Percentiles rank a stretch among this genome's conserved stretches.
phyloP scores from a whole-genome alignment of 2,113 vertebrate species.

The Columba livia region DNA sequence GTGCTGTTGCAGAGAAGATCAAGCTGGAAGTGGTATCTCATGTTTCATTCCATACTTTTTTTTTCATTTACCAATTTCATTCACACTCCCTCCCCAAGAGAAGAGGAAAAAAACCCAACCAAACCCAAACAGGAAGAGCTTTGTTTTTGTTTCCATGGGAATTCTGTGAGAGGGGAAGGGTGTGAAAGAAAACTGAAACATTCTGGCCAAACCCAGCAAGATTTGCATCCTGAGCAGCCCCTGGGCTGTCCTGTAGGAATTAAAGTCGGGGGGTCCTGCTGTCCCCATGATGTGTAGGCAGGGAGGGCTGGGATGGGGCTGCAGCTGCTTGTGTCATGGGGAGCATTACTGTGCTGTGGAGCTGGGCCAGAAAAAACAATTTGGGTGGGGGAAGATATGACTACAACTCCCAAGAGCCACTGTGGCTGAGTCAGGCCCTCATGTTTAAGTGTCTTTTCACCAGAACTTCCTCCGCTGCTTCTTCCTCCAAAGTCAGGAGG shows the following conservation, averaged over 20 bases:
- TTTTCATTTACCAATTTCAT: not conserved
- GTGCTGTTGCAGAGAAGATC: not conserved
- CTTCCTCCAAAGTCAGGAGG: not conserved
- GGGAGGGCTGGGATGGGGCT: not conserved
- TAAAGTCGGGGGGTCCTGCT: accelerated
- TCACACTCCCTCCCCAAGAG: not conserved
- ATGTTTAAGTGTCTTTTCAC: not conserved
- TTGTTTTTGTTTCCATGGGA: conserved; percentile 66
- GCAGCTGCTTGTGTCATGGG: not conserved
- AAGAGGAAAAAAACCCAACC: not conserved
- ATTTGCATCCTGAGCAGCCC: not conserved
- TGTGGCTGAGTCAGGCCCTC: not conserved
- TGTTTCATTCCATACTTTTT: not conserved
- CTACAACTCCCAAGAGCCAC: conserved; percentile 30
- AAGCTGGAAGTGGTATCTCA: not conserved
- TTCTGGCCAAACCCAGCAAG: not conserved
- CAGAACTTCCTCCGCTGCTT: not conserved
- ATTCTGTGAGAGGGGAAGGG: not conserved
- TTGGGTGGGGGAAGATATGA: not conserved
- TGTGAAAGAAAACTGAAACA: not conserved
- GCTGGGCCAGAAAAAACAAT: not conserved
- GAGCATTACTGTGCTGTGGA: not conserved
- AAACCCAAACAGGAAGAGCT: conserved; percentile 6
- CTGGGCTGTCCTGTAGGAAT: accelerated
- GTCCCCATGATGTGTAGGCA: not conserved